phyloP scores from a whole-genome alignment of 2,888 invertebrate species.

The Microchrysa polita region DNA sequence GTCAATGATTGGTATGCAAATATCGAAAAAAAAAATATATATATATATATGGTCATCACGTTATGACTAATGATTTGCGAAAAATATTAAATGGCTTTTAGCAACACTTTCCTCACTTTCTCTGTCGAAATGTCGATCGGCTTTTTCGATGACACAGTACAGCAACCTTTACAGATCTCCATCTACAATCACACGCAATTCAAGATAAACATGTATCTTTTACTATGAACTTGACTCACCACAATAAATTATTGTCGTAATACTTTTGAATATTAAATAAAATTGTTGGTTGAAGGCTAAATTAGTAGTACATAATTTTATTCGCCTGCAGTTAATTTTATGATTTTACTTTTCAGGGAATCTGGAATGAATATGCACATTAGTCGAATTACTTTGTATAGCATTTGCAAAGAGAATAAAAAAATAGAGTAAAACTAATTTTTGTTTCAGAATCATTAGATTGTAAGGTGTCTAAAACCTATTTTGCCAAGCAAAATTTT shows the following conservation, averaged over 20 bases:
- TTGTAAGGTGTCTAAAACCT: too few species aligned
- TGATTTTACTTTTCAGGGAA: too few species aligned
- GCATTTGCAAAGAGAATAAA: too few species aligned
- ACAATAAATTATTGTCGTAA: neutral
- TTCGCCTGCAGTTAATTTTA: too few species aligned
- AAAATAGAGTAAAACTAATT: too few species aligned
- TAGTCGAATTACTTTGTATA: too few species aligned
- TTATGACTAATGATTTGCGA: conserved; percentile 3
- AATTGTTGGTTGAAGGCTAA: neutral
- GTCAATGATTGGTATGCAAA: too few species aligned
- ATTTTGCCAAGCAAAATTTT: too few species aligned
- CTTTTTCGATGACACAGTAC: conserved; percentile 22
- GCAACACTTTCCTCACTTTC: conserved; percentile 37
- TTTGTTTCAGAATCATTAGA: too few species aligned
- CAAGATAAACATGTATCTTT: neutral
- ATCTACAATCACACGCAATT: neutral
- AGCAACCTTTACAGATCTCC: neutral
- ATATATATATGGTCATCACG: too few species aligned
- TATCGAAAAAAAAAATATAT: neutral
- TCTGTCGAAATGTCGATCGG: conserved; percentile 14
- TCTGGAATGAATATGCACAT: too few species aligned
- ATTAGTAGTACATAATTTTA: neutral
- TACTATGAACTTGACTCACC: neutral
- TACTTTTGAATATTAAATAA: neutral
- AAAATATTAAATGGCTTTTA: neutral